phyloP scores from a whole-genome alignment of 1,140 invertebrate genomes.

The Latrodectus geometricus region DNA sequence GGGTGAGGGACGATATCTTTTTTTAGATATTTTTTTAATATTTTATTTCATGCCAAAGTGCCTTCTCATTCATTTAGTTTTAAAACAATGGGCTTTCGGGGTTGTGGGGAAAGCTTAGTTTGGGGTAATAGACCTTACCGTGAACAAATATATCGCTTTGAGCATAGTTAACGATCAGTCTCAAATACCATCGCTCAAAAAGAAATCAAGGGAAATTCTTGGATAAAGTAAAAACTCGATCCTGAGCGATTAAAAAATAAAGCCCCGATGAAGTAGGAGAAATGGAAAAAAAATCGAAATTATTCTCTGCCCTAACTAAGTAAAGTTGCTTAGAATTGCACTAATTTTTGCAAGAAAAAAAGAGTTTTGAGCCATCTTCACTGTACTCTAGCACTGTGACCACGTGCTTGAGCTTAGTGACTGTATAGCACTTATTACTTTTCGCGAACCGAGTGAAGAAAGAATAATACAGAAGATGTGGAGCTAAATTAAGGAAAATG shows the following conservation, averaged over 20 bases:
- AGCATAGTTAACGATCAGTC: neutral
- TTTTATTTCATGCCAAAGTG: neutral
- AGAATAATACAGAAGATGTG: constrained; percentile 5
- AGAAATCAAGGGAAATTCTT: neutral
- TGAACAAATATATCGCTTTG: neutral
- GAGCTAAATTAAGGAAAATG: neutral
- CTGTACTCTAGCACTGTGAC: too few relatives aligned
- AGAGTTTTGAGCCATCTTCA: neutral
- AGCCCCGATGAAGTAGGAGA: neutral
- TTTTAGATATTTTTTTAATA: neutral
- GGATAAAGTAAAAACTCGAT: constrained; percentile 22
- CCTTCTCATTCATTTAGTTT: neutral
- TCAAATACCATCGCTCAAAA: neutral
- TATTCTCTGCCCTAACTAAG: constrained; percentile 36
- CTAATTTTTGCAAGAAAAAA: constrained; percentile 23
- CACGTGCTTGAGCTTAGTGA: constrained; percentile 22
- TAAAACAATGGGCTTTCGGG: neutral
- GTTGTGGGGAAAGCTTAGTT: neutral
- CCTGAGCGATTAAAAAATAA: constrained; percentile 38
- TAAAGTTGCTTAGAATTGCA: constrained; percentile 49
- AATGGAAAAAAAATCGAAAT: constrained; percentile 25
- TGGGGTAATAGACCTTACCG: neutral
- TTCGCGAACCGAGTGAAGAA: neutral
- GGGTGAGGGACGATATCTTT: neutral
- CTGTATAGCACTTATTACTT: constrained; percentile 29